Conservation (phyloP, 2,797 vertebrate species). For the Luscinia luscinia region DNA sequence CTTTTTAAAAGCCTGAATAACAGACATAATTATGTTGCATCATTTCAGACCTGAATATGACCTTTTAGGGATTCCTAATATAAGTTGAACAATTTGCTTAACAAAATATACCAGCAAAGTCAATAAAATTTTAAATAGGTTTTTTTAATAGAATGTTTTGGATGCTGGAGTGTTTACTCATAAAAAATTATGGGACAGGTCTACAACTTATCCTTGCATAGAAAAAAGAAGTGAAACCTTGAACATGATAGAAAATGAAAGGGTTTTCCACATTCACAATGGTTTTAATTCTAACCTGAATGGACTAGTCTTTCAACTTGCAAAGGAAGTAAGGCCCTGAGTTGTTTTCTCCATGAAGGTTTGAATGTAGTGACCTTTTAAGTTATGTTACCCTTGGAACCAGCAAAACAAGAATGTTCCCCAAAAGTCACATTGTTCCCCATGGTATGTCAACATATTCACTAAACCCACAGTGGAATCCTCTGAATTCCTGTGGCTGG, state of each 20-base stretch:
- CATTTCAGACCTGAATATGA: slow-evolving; percentile 35
- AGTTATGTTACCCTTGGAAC: background rate
- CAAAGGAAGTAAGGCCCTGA: background rate
- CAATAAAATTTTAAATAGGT: background rate
- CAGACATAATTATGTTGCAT: slow-evolving; percentile 38
- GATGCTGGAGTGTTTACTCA: background rate
- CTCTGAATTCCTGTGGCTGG: background rate
- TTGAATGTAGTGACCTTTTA: background rate
- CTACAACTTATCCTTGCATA: background rate
- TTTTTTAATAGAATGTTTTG: background rate
- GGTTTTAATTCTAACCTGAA: background rate
- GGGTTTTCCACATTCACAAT: background rate
- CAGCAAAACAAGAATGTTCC: background rate
- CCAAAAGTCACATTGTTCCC: background rate
- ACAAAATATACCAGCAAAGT: background rate
- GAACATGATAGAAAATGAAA: background rate
- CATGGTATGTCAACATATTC: background rate
- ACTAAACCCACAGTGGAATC: background rate
- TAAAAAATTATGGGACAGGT: background rate
- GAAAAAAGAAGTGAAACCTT: background rate
- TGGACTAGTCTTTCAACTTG: background rate
- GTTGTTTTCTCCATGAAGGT: background rate
- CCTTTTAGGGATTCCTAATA: slow-evolving; percentile 36
- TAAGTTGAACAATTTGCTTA: background rate
- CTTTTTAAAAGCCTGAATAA: slow-evolving; percentile 49